Conservation (phyloP, 2,113 vertebrate species). For the Tragelaphus buxtoni region DNA sequence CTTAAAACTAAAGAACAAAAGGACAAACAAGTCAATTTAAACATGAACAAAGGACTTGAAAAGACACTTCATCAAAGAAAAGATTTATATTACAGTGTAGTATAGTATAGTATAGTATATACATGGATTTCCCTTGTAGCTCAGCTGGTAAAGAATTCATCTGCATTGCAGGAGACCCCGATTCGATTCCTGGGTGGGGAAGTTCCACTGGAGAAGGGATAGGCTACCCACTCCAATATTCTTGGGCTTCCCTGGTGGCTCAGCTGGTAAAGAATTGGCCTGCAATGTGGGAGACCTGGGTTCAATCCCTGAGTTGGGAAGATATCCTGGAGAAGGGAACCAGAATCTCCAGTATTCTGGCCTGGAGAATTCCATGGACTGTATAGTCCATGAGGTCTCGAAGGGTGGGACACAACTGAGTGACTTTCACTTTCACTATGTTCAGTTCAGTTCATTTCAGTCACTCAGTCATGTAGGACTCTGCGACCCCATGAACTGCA, state of each 20-base stretch:
- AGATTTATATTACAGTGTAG: background rate
- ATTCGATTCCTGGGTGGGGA: background rate
- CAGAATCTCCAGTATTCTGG: background rate
- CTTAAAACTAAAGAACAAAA: background rate
- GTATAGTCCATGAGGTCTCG: background rate
- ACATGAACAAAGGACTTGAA: background rate
- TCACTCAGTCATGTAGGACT: too few species aligned
- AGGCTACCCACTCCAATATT: background rate
- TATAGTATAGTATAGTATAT: background rate
- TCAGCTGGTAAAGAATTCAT: background rate
- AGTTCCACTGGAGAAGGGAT: background rate
- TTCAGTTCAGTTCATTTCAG: too few species aligned
- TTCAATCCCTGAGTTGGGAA: background rate
- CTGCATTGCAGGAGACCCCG: accelerated
- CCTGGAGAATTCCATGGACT: background rate
- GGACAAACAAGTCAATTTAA: background rate
- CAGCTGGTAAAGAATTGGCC: background rate
- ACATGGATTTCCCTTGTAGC: background rate
- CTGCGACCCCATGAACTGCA: too few species aligned
- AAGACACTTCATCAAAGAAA: background rate
- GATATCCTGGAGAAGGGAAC: background rate
- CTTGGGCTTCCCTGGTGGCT: background rate
- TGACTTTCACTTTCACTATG: background rate
- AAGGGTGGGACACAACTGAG: background rate
- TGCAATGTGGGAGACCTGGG: background rate